phyloP scores from a whole-genome alignment of 2,113 vertebrate species.

The Anser cygnoides region DNA sequence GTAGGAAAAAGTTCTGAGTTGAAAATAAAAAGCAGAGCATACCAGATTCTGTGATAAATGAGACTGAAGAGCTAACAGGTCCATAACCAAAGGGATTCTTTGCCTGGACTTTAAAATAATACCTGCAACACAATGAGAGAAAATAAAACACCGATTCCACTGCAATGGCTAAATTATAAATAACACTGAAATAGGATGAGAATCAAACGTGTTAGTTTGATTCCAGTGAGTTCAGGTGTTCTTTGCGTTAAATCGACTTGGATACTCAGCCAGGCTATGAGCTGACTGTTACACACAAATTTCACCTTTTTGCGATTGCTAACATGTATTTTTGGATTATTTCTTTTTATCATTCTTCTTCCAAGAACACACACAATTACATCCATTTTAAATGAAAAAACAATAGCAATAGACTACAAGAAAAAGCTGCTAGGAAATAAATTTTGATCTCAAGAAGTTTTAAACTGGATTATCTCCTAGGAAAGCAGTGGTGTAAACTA shows the following conservation, averaged over 20 bases:
- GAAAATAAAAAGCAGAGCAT: slow-evolving; percentile 23
- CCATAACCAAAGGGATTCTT: slow-evolving; percentile 94
- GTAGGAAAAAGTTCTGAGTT: background rate
- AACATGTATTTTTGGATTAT: background rate
- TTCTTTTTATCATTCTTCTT: background rate
- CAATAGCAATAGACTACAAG: background rate
- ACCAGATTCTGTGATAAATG: slow-evolving; percentile 97
- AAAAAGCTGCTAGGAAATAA: background rate
- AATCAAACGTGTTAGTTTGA: background rate
- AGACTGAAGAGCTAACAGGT: slow-evolving; percentile 90
- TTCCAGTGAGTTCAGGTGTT: background rate
- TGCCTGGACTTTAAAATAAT: slow-evolving; percentile 98
- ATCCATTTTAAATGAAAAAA: background rate
- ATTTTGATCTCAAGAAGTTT: background rate
- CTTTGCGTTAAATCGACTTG: background rate
- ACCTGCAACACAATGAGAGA: slow-evolving; percentile 79
- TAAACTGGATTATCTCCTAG: background rate
- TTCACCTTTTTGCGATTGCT: background rate
- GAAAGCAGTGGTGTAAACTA: background rate
- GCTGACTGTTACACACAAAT: background rate
- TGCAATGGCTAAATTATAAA: background rate
- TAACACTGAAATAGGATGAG: background rate
- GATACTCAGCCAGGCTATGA: background rate
- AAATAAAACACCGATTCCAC: background rate
- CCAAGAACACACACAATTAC: background rate